phyloP scores from a whole-genome alignment of 2,888 invertebrate genomes.

The Gandaritis pyraliata region DNA sequence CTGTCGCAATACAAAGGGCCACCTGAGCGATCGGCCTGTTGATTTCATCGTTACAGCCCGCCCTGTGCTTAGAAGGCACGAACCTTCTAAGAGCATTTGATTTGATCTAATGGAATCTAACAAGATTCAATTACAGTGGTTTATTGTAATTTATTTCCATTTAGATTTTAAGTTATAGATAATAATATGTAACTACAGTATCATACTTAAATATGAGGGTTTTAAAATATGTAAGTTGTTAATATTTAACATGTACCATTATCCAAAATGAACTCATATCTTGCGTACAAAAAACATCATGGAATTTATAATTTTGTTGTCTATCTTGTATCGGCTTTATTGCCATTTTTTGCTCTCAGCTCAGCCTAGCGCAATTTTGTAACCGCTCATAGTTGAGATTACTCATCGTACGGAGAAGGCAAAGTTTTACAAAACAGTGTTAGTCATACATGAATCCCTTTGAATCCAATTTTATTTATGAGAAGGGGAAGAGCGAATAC shows the following conservation, averaged over 20 bases:
- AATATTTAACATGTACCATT: conserved; percentile 16
- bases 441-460: conserved; percentile 75
- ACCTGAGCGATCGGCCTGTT: conserved; percentile 58
- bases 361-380: conserved; percentile 27
- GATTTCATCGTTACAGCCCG: conserved; percentile 50
- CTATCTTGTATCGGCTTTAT: conserved; percentile 22
- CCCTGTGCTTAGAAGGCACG: conserved; percentile 36
- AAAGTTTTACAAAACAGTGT: conserved; percentile 61
- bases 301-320: conserved; percentile 9
- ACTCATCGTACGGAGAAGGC: conserved; percentile 58
- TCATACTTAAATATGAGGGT: conserved; percentile 1
- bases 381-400: conserved; percentile 45
- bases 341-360: conserved; percentile 27
- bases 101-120: conserved; percentile 34
- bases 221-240: conserved; percentile 8
- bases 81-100: conserved; percentile 28
- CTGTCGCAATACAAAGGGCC: conserved; percentile 61
- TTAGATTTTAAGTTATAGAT: conserved; percentile 27
- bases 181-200: not conserved
- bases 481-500: conserved; percentile 60
- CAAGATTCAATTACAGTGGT: conserved; percentile 30
- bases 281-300: conserved; percentile 12
- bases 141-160: conserved; percentile 26
- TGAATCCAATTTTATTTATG: conserved; percentile 58
- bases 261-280: conserved; percentile 4